Evolutionary conservation across 2,888 invertebrate species (phyloP), one percentile per base, ranked within the genome.

Genomic region (Balanococcus diminutus): DNA sequence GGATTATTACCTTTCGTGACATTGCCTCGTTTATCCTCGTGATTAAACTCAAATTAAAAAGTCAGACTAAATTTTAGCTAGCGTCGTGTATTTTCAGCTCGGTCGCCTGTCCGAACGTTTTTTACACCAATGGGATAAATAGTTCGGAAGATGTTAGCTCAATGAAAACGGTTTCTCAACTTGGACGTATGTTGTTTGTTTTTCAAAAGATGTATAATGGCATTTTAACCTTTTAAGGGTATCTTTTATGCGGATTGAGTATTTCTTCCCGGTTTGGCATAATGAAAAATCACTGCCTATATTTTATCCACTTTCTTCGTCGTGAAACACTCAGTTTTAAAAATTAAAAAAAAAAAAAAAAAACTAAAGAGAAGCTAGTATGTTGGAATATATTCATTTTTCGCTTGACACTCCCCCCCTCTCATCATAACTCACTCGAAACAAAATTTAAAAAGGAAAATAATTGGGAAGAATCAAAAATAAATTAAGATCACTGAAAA

Each of bases 1-100:
- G 72, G 75, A 79, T 79, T 36, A 79, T 36, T 79, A 28, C 36
- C 32, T 79, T 79, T n/a, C 75, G 75, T 79, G 75, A 79, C 75
- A 36, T 79, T n/a, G 25, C 6, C 75, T 36, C 75, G 75, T 32
- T 79, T 36, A 28, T 19, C 36, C 19, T 79, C 36, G 75, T 79
- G 75, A 79, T 79, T 36, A 79, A 79, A 36, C 36, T 79, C 32
- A 36, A 79, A 79, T 79, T 79, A 36, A 79, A 79, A n/a, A 32
- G 25, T 16, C 36, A 11, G 19, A 79, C 75, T n/a, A 79, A 79
- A 79, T 79, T 32, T 79, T n/a, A n/a, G 28, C 16, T 19, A 6
- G n/a, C n/a, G n/a, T n/a, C 36, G 8, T 2, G 19, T 19, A 36
- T 32, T 32, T 56, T 79, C 8, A 16, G 11, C 16, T 31, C 32